A percentile compares a stretch with the other conserved stretches of the same genome.
Conservation (phyloP, 2,797 vertebrate genomes). For the Phataginus tricuspis region DNA sequence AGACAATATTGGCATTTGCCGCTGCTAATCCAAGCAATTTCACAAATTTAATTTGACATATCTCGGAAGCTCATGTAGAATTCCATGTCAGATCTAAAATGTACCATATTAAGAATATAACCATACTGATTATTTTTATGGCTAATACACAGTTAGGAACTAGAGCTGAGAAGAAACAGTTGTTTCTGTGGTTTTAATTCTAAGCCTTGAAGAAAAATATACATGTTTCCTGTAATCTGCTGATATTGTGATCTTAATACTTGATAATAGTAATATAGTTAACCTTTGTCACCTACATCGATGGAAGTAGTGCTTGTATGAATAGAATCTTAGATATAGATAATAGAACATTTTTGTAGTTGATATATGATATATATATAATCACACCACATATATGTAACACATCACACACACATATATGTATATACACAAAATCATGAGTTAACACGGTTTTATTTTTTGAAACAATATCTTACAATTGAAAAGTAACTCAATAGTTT, state of each 20-base stretch:
- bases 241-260: background rate
- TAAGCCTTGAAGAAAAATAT: background rate
- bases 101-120: background rate
- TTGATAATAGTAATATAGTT: no score
- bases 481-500: background rate
- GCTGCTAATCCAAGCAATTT: background rate
- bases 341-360: background rate
- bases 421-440: background rate
- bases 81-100: background rate
- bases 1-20: background rate
- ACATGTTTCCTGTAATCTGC: no score
- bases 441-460: background rate
- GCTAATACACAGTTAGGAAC: background rate
- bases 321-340: background rate
- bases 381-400: background rate
- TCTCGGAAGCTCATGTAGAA: background rate
- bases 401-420: background rate
- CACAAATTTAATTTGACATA: background rate
- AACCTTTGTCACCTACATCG: background rate
- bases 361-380: no score
- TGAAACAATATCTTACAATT: background rate
- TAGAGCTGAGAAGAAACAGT: background rate
- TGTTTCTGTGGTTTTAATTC: background rate
- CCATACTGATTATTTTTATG: background rate
- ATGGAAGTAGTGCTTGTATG: background rate